A percentile compares a stretch with the other conserved stretches of the same genome.
phyloP scores from a whole-genome alignment of 2,888 invertebrate genomes.

The Oxystoma pomonae region DNA sequence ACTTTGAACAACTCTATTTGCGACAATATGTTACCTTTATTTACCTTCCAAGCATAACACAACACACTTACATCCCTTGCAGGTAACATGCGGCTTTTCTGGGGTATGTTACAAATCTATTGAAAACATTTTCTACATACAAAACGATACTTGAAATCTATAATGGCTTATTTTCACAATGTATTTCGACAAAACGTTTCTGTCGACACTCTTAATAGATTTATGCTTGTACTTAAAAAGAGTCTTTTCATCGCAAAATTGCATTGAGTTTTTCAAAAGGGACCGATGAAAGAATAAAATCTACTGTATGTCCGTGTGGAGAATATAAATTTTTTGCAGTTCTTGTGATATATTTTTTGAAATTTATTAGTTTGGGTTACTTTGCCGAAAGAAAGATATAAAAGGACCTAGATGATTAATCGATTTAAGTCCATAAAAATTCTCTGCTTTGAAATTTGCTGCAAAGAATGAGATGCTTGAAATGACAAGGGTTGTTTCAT shows the following conservation, averaged over 20 bases:
- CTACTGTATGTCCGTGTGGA: conserved; percentile 8
- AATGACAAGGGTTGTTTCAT: not conserved
- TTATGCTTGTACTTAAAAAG: conserved; percentile 33
- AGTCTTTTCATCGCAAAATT: conserved; percentile 34
- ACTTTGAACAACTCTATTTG: conserved; percentile 47
- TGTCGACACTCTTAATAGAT: conserved; percentile 36
- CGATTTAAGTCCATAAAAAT: not conserved
- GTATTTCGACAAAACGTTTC: conserved; percentile 34
- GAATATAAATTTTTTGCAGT: conserved; percentile 17
- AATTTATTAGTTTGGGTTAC: conserved; percentile 17
- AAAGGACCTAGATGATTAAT: conserved; percentile 22
- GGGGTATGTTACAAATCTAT: not conserved
- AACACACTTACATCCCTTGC: conserved; percentile 8
- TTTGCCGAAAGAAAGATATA: conserved; percentile 16
- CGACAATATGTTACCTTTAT: conserved; percentile 44
- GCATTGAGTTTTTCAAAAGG: conserved; percentile 32
- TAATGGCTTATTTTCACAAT: conserved; percentile 36
- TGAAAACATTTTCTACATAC: conserved; percentile 27
- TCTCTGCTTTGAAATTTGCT: not conserved
- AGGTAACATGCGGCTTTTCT: conserved; percentile 14
- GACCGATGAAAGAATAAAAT: conserved; percentile 21
- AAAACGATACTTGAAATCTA: conserved; percentile 38
- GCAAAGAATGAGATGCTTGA: not conserved
- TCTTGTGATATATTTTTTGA: conserved; percentile 1
- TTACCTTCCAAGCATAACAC: conserved; percentile 23